Conservation (phyloP, 2,113 vertebrate species). For the Myodes glareolus region DNA sequence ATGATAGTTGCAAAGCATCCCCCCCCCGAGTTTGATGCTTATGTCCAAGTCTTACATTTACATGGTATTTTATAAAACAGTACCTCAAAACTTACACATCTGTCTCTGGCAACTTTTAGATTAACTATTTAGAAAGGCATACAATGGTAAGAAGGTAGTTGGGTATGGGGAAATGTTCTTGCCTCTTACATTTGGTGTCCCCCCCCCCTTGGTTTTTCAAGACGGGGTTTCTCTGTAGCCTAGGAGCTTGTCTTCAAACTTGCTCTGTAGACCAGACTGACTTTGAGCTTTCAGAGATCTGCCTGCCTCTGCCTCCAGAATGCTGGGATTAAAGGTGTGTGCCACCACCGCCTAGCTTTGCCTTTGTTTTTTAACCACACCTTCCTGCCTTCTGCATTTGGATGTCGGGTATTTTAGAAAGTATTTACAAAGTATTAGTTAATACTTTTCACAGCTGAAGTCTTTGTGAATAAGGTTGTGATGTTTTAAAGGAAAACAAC, state of each 20-base stretch:
- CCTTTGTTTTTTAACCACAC: not conserved
- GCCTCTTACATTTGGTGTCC: not conserved
- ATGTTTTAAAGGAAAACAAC: not conserved
- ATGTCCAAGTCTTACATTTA: not conserved
- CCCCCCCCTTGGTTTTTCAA: no score
- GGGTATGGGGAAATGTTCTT: not conserved
- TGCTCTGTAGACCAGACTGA: no score
- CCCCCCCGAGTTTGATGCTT: not conserved
- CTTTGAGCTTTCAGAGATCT: no score
- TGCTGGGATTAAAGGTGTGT: no score
- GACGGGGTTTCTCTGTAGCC: no score
- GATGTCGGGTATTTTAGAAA: conserved; percentile 31
- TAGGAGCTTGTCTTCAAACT: no score
- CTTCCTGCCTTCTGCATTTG: not conserved
- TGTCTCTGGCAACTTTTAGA: not conserved
- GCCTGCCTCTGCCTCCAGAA: no score
- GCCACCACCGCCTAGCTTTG: no score
- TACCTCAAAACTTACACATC: not conserved
- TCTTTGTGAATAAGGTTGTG: not conserved
- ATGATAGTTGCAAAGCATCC: not conserved
- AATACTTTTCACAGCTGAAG: conserved; percentile 51
- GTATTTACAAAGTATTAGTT: conserved; percentile 51
- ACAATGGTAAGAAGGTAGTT: conserved; percentile 8
- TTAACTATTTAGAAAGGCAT: conserved; percentile 27
- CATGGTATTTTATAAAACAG: conserved; percentile 10